Base-by-base conservation (phyloP, 2,797 vertebrate species). In the Lycodopsis pacificus region DNA sequence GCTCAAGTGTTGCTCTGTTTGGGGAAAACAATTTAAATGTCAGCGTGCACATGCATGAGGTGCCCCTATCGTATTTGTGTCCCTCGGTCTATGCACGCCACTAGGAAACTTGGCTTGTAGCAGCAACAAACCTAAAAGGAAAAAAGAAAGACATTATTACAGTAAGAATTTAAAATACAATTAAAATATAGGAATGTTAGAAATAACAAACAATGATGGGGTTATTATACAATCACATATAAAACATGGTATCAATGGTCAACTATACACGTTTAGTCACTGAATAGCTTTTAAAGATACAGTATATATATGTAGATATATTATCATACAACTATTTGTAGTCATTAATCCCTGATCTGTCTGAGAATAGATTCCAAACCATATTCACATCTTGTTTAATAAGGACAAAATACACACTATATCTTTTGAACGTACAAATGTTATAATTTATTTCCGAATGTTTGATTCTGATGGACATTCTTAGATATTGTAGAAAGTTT, bases 41-140 rank as follows among this genome's bases (percentile, higher is more conserved):
- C 13, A 53, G 20, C 15, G 25, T 61, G 64, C 42, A 74, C 19
- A 15, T 77, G 59, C 65, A 67, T 46, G 40, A 61, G 9, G 48
- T 53, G 15, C 4, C 27, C 20, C 34, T 40, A 40, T 72, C 25
- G 42, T 3, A 22, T 34, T 40, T 48, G 14, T 5, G 9, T 64
- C n/a, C 5, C 7, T 51, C 2, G 4, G 34, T 5, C 19, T 12
- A 4, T 49, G 58, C 3, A 20, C 3, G 0, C 9, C 7, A 14
- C 7, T 10, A 5, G 9, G 40, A 64, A 51, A 64, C 42, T 2
- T n/a, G n/a, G 1, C 2, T 27, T 63, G 36, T 54, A n/a, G 62
- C 14, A 56, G 27, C 59, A 44, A n/a, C 27, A 48, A 64, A 48
- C n/a, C 34, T 19, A 34, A 36, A 44, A 53, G 49, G 17, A 32